Conservation (phyloP, 30 jellyfish, hydroid and myxozoan genomes). For the Hydractinia echinata region DNA sequence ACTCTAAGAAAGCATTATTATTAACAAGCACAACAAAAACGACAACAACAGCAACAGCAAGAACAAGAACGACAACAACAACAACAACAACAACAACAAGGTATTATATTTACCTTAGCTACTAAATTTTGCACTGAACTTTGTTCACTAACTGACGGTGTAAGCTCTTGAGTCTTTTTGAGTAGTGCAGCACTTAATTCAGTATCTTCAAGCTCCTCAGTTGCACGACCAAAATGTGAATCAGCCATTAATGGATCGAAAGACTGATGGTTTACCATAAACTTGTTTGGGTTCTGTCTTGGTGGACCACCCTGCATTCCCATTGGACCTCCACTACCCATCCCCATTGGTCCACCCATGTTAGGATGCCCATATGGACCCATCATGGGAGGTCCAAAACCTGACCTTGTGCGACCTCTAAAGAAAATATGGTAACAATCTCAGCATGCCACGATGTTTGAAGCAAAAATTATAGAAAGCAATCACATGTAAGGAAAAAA, state of each 20-base stretch:
- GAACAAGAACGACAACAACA: too few species aligned
- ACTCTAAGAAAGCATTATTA: too few species aligned
- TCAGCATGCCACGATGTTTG: too few species aligned
- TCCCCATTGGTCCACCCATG: conserved; percentile 35
- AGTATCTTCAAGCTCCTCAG: conserved; percentile 51
- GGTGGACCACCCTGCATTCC: conserved; percentile 30
- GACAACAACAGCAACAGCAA: too few species aligned
- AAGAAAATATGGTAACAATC: conserved; percentile 40
- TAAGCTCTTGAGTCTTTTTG: conserved; percentile 53
- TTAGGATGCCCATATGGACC: conserved; percentile 52
- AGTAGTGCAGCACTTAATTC: conserved; percentile 65
- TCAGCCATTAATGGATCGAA: conserved; percentile 80
- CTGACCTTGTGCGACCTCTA: conserved; percentile 49
- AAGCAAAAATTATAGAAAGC: too few species aligned
- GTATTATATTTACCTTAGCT: conserved; percentile 18
- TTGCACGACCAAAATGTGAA: conserved; percentile 54
- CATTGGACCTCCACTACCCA: conserved; percentile 6
- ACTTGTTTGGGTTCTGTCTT: conserved; percentile 36
- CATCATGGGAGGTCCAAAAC: conserved; percentile 52
- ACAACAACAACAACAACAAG: too few species aligned
- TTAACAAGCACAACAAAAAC: too few species aligned
- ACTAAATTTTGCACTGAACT: conserved; percentile 43
- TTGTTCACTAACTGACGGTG: conserved; percentile 83
- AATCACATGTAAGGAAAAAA: too few species aligned
- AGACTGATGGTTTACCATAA: conserved; percentile 63